These are phyloP conservation scores for Zapornia atra DNA, from an alignment of 2,113 vertebrate genomes.

Conservation along the genomic window DNA sequence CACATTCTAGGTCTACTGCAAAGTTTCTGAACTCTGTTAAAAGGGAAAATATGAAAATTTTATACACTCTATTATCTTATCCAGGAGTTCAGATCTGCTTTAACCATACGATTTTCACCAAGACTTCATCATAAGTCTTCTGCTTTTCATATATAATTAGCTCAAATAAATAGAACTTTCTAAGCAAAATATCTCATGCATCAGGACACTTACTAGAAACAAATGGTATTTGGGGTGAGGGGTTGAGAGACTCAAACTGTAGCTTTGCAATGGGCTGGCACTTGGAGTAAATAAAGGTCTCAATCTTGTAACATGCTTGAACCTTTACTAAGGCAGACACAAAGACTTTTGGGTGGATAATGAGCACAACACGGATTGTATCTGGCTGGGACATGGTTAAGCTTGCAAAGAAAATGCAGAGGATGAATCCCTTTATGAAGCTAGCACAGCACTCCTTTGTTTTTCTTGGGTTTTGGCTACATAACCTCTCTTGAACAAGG, in stretches of 20 bases:
- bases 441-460: background rate
- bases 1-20: background rate
- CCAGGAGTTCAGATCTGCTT: background rate
- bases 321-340: background rate
- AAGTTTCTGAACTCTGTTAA: background rate
- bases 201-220: background rate
- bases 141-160: background rate
- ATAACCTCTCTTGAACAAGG: background rate
- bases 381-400: background rate
- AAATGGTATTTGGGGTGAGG: background rate
- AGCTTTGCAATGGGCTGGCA: background rate
- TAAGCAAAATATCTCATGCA: background rate
- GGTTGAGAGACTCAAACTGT: background rate
- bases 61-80: background rate
- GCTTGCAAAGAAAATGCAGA: background rate
- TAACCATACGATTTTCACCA: background rate
- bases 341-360: background rate
- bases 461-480: slow-evolving; percentile 3
- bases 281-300: background rate
- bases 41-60: background rate
- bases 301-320: background rate
- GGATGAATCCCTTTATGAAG: background rate
- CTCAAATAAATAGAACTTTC: background rate
- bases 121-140: background rate
- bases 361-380: background rate